Conservation (phyloP, 2,797 vertebrate genomes). For the Peromyscus attwateri region DNA sequence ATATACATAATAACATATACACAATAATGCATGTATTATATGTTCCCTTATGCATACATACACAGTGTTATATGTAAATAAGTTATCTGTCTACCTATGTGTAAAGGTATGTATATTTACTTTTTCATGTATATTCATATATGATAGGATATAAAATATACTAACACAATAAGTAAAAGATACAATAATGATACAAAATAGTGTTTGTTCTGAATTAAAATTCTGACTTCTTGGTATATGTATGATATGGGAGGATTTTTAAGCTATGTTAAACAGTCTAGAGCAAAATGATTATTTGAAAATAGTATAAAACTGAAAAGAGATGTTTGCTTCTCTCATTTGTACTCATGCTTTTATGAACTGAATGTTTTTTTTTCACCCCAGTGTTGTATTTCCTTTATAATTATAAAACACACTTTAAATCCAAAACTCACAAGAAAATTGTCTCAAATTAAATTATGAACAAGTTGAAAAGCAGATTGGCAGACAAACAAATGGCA, state of each 20-base stretch:
- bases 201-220: background rate
- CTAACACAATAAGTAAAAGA: background rate
- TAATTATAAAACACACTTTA: constrained; percentile 1
- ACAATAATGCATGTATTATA: background rate
- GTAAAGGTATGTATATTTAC: background rate
- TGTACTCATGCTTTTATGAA: background rate
- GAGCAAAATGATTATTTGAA: background rate
- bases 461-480: constrained; percentile 29
- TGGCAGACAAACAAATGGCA: background rate
- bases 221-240: background rate
- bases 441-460: background rate
- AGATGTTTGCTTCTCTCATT: background rate
- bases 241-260: background rate
- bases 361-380: background rate
- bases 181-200: background rate
- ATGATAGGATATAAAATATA: background rate
- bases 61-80: background rate
- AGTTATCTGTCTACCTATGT: background rate
- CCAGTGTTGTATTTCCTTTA: background rate
- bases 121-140: background rate
- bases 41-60: no score
- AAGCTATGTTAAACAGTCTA: background rate
- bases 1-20: background rate
- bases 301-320: background rate
- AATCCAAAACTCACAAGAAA: background rate